Percentiles rank a stretch among this genome's conserved stretches.
These are phyloP conservation scores for Pomacea canaliculata DNA, from an alignment of 2,888 invertebrate genomes.

Conservation along the genomic window DNA sequence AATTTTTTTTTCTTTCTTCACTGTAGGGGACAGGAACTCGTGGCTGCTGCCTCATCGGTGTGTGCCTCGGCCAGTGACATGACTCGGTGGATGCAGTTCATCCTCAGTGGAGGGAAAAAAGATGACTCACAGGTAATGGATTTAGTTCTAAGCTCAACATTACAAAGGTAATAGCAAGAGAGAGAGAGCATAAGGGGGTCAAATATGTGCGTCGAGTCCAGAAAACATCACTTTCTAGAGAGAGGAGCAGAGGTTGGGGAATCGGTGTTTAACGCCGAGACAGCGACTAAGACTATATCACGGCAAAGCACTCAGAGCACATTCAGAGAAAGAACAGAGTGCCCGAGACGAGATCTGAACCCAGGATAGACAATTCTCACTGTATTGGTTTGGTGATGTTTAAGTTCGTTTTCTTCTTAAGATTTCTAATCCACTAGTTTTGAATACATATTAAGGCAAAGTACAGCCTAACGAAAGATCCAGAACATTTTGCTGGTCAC, in stretches of 20 bases:
- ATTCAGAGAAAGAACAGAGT: no score
- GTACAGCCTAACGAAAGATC: no score
- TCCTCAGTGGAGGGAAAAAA: conserved; percentile 32
- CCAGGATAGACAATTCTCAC: no score
- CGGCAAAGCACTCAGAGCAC: no score
- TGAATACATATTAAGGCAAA: no score
- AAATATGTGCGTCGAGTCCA: conserved; percentile 6
- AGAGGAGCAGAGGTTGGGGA: neutral
- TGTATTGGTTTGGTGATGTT: no score
- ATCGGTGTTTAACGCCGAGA: neutral
- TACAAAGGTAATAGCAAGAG: neutral
- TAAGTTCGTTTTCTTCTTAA: no score
- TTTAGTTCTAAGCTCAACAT: neutral
- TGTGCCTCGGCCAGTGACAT: conserved; percentile 49
- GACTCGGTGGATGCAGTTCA: conserved; percentile 49
- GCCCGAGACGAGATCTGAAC: no score
- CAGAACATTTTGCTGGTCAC: no score
- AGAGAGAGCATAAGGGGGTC: conserved; percentile 8
- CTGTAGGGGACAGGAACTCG: conserved; percentile 34
- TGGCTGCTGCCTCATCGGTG: conserved; percentile 32
- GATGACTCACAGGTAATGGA: neutral
- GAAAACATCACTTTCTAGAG: neutral
- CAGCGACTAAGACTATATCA: no score
- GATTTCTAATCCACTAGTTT: no score
- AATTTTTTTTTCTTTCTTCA: no score